Conservation (phyloP, 2,888 invertebrate species). For the Cephus spinipes region DNA sequence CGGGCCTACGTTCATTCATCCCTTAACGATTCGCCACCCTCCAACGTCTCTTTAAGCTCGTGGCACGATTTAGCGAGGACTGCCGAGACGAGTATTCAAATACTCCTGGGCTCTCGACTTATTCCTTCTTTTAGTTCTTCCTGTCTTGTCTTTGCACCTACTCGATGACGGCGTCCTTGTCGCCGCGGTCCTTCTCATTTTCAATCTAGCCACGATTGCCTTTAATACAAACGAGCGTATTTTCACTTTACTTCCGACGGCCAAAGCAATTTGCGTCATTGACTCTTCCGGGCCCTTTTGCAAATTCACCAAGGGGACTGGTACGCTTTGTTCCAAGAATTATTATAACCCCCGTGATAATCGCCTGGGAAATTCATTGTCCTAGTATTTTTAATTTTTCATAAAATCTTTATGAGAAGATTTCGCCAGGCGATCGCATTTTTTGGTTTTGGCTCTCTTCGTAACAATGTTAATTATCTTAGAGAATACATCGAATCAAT, state of each 20-base stretch:
- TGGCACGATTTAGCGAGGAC: background rate
- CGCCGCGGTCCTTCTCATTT: background rate
- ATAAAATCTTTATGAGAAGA: too few relatives aligned
- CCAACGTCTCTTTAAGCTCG: background rate
- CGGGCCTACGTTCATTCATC: constrained; percentile 43
- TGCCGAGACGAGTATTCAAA: background rate
- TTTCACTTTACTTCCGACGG: background rate
- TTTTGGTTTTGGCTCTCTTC: too few relatives aligned
- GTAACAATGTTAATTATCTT: too few relatives aligned
- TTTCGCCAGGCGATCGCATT: too few relatives aligned
- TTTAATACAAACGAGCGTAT: background rate
- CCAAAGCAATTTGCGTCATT: background rate
- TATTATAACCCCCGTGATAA: background rate
- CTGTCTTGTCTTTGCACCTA: background rate
- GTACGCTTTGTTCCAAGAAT: background rate
- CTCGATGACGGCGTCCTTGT: background rate
- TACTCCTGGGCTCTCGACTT: background rate
- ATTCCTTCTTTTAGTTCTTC: background rate
- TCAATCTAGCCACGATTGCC: constrained; percentile 1
- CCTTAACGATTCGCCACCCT: constrained; percentile 33
- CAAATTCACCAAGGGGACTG: background rate
- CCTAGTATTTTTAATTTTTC: too few relatives aligned
- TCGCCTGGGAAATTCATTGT: background rate
- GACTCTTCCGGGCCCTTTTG: background rate
- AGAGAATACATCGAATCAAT: background rate